Percentiles rank a stretch among this genome's conserved stretches.
These are phyloP conservation scores for Labeo rohita DNA, from an alignment of 2,113 vertebrate genomes.

Conservation along the genomic window DNA sequence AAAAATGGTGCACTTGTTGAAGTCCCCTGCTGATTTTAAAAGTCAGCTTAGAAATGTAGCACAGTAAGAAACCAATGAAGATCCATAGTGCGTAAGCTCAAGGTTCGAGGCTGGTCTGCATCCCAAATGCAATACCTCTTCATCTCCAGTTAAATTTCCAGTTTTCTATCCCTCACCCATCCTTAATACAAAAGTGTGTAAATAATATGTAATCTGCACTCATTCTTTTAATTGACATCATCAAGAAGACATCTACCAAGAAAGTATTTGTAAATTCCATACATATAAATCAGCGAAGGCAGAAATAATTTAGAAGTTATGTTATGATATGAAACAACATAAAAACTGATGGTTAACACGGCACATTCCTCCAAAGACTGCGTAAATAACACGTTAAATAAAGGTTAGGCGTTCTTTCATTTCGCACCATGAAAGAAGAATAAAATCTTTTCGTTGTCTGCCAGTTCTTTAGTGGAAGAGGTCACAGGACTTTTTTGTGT, in stretches of 20 bases:
- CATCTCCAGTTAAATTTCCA: neutral
- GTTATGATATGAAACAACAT: conserved; percentile 2
- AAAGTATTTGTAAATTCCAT: neutral
- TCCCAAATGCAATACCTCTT: neutral
- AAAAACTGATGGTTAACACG: neutral
- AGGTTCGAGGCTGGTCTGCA: too few species aligned
- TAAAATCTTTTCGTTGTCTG: conserved; percentile 43
- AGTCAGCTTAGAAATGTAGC: neutral
- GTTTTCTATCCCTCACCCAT: neutral
- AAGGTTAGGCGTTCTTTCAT: conserved; percentile 22
- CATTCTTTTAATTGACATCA: neutral
- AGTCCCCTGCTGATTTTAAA: too few species aligned
- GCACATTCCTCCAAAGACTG: conserved; percentile 18
- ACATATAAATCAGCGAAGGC: neutral
- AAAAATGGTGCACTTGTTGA: neutral
- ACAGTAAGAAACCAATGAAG: too few species aligned
- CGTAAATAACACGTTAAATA: conserved; percentile 38
- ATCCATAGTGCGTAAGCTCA: too few species aligned
- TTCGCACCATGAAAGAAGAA: conserved; percentile 17
- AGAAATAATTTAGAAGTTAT: neutral
- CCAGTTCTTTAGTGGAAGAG: conserved; percentile 36
- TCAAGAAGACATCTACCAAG: neutral
- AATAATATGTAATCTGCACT: neutral
- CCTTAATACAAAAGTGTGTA: neutral
- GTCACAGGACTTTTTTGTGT: conserved; percentile 43